Conservation (phyloP, 2,113 vertebrate genomes). For the Ictalurus furcatus region DNA sequence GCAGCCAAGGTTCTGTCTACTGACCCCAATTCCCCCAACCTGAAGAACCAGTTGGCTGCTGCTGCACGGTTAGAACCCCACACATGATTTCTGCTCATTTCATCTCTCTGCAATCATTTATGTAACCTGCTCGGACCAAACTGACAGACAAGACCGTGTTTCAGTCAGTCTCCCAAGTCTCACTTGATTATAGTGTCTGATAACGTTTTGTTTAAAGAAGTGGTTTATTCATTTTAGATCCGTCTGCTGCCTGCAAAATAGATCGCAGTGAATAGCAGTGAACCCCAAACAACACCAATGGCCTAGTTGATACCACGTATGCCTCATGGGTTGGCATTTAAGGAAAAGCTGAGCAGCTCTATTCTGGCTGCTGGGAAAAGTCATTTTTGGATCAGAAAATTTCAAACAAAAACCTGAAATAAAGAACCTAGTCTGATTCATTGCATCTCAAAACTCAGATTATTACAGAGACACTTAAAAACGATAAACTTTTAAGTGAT, state of each 20-base stretch:
- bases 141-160: background rate
- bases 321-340: background rate
- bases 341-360: background rate
- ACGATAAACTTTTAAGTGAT: background rate
- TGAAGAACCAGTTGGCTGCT: constrained; percentile 94
- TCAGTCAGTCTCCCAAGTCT: background rate
- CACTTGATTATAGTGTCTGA: background rate
- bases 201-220: background rate
- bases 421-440: background rate
- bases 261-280: background rate
- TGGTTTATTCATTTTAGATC: background rate
- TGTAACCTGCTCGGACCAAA: background rate
- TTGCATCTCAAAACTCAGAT: background rate
- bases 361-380: background rate
- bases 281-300: background rate
- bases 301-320: background rate
- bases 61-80: constrained; percentile 81
- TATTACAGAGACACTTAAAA: background rate
- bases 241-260: background rate
- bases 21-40: constrained; percentile 88
- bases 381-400: background rate
- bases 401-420: background rate
- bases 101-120: background rate
- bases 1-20: constrained; percentile 94
- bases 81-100: background rate